Evolutionary conservation across 1,140 invertebrate species (phyloP).

Genomic region (Maniola jurtina): DNA sequence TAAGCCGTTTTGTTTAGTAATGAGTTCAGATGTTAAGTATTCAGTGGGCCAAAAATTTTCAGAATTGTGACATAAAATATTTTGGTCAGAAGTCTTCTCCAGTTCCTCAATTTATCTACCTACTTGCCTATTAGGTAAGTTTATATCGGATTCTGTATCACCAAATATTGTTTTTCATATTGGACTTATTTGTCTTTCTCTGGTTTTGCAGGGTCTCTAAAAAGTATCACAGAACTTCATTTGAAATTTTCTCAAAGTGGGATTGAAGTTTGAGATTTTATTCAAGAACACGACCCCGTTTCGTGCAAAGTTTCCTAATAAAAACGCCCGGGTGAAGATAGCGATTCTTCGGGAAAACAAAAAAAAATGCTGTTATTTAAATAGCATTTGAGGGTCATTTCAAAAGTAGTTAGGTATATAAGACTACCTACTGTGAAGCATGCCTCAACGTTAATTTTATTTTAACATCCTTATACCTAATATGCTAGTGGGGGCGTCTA

Average conservation of each 20-base stretch:
- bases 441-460: too few species aligned
- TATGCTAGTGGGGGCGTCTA: too few species aligned
- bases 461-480: too few species aligned
- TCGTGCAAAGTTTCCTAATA: conserved; percentile 52
- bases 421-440: too few species aligned
- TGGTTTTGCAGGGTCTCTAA: background rate
- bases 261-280: conserved; percentile 69
- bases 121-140: too few species aligned
- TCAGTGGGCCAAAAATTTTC: too few species aligned
- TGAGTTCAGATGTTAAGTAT: too few species aligned
- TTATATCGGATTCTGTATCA: too few species aligned
- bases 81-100: too few species aligned
- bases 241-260: conserved; percentile 35
- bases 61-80: too few species aligned
- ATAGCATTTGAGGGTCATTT: conserved; percentile 13
- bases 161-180: background rate
- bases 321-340: conserved; percentile 35
- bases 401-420: background rate
- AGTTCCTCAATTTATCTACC: too few species aligned
- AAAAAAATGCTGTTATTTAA: conserved; percentile 33
- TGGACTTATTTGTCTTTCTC: background rate
- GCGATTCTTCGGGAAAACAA: conserved; percentile 28
- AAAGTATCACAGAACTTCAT: conserved; percentile 26
- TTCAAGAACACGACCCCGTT: conserved; percentile 45
- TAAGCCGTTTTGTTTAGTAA: too few species aligned